Percentiles rank a stretch among this genome's conserved stretches.
Evolutionary conservation across 2,113 vertebrate species (phyloP).

Genomic region (Polypterus bichir): DNA sequence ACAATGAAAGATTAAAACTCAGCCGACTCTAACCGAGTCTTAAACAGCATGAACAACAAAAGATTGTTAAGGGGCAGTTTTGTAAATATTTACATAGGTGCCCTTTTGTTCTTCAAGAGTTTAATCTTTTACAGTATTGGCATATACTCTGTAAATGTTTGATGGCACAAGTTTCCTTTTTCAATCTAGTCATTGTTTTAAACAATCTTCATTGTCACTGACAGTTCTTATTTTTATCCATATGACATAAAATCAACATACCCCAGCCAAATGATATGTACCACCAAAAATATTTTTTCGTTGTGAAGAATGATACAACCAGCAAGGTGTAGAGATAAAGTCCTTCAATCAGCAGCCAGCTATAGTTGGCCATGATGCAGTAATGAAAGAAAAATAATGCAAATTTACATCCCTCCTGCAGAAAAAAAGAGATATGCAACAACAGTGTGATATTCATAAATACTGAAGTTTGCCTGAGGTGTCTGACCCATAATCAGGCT

Average conservation of each 20-base stretch:
- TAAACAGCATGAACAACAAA: no score
- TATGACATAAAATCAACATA: slow-evolving; percentile 35
- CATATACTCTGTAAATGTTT: no score
- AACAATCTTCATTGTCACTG: no score
- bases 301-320: slow-evolving; percentile 73
- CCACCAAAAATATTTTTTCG: slow-evolving; percentile 65
- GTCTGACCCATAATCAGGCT: background rate
- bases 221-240: no score
- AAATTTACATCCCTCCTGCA: slow-evolving; percentile 74
- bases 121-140: no score
- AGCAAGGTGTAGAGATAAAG: slow-evolving; percentile 84
- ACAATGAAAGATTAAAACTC: no score
- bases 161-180: no score
- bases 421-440: slow-evolving; percentile 25
- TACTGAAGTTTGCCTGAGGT: background rate
- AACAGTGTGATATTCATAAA: background rate
- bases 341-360: slow-evolving; percentile 84
- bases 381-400: slow-evolving; percentile 82
- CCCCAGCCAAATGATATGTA: slow-evolving; percentile 83
- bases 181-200: no score
- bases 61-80: no score
- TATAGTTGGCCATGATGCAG: slow-evolving; percentile 86
- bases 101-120: no score
- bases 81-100: no score
- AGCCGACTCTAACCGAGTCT: no score